A percentile compares a stretch with the other conserved stretches of the same genome.
Conservation (phyloP, 2,797 vertebrate species). For the Rachycentron canadum region DNA sequence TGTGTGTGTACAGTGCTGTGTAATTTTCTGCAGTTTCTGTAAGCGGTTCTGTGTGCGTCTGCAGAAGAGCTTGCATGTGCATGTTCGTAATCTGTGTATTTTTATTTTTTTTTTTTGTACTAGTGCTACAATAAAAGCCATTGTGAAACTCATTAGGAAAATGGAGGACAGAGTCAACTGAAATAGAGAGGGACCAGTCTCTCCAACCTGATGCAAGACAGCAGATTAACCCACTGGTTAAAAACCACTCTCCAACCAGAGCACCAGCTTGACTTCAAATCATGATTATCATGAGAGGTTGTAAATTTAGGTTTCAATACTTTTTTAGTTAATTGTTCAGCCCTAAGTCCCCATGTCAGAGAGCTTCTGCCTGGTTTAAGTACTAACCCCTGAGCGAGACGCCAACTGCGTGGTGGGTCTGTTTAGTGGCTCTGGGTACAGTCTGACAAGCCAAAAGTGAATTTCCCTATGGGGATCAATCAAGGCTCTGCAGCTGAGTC, state of each 20-base stretch:
- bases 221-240: constrained; percentile 21
- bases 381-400: constrained; percentile 22
- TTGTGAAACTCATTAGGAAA: constrained; percentile 41
- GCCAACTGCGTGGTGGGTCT: constrained; percentile 12
- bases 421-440: constrained; percentile 40
- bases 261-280: neutral
- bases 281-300: neutral
- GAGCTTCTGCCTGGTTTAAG: constrained; percentile 33
- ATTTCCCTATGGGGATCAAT: constrained; percentile 39
- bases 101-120: no score
- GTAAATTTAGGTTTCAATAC: no score
- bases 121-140: constrained; percentile 12
- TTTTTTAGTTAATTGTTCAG: no score
- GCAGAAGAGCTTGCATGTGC: constrained; percentile 9
- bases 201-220: constrained; percentile 5
- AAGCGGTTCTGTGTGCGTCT: constrained; percentile 17
- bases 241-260: neutral
- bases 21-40: constrained; percentile 16
- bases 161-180: constrained; percentile 1
- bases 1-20: neutral
- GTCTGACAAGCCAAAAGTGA: constrained; percentile 39
- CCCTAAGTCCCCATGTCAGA: constrained; percentile 30
- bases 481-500: constrained; percentile 29
- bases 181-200: constrained; percentile 7
- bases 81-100: constrained; percentile 36